Base-by-base conservation (phyloP, 2,797 vertebrate genomes). In the Lates japonicus region DNA sequence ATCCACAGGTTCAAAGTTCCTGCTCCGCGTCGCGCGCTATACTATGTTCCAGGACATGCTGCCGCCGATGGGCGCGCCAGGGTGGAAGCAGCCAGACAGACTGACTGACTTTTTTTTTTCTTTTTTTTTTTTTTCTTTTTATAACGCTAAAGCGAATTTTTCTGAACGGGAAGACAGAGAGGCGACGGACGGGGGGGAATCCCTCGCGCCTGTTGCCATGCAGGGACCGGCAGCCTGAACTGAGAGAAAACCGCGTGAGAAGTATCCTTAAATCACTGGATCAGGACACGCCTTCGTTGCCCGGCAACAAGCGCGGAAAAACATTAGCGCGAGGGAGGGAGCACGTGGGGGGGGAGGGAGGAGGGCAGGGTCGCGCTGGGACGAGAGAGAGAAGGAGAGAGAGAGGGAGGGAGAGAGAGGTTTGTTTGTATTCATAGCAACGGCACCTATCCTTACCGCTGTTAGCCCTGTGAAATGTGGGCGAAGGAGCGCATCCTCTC, bases 351-450 rank as follows among this genome's bases (percentile, higher is more conserved):
- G 73, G 76, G 82, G 84, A 48, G 73, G 76, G 64, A 33, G 58
- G 80, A 69, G 69, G 62, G 69, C 41, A 13, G 69, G 76, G 70
- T 29, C 39, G 73, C 62, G 78, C 31, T 57, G 41, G 54, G 71
- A 64, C 52, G 71, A 67, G 77, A 41, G 59, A 20, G 66, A 42
- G 72, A 54, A 70, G 85, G 48, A 55, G 58, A 62, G 58, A 51
- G 44, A 54, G 59, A 59, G 74, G 3, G 63, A 46, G 85, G 62
- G 59, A 61, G 67, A 87, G 84, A 78, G 80, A 94, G 92, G 90
- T 89, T 90, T 96, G 95, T 96, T 96, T 96, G 88, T 91, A 85
- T 89, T 92, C 90, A 83, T 91, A 92, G 93, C 93, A 94, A 94
- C 92, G 51, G 82, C 67, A 74, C 87, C 76, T 73, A 62, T 78